These are phyloP conservation scores for Eueremaeus valkanovi DNA, from an alignment of 2,888 invertebrate species.

Conservation along the genomic window DNA sequence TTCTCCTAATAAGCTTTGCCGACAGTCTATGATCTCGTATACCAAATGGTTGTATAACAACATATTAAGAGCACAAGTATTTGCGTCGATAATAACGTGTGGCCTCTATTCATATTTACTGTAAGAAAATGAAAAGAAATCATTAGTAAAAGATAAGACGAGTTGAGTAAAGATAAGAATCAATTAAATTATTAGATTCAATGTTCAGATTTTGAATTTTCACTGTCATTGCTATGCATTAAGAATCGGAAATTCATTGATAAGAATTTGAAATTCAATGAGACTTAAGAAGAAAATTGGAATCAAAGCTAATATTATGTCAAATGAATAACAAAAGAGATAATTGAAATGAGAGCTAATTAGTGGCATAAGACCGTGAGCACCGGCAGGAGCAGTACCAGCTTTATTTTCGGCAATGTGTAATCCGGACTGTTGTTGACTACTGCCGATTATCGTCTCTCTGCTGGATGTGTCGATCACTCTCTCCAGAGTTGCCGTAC, in stretches of 20 bases:
- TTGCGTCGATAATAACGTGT: slow-evolving; percentile 26
- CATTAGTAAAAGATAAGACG: neutral
- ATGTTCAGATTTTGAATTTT: neutral
- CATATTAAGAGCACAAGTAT: slow-evolving; percentile 17
- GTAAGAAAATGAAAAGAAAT: neutral
- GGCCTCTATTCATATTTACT: slow-evolving; percentile 13
- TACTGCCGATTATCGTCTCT: slow-evolving; percentile 45
- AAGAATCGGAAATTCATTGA: slow-evolving; percentile 26
- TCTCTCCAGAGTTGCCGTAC: slow-evolving; percentile 46
- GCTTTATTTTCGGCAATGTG: slow-evolving; percentile 44
- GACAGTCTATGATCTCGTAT: neutral
- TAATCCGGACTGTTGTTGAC: slow-evolving; percentile 45
- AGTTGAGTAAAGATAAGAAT: neutral
- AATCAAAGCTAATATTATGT: neutral
- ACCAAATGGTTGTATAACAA: slow-evolving; percentile 29
- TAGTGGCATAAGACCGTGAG: neutral
- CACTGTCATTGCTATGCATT: neutral
- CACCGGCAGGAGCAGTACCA: slow-evolving; percentile 5
- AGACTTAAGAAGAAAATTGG: neutral
- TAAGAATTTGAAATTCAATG: neutral
- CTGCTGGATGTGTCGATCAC: slow-evolving; percentile 46
- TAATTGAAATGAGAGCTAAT: too few relatives aligned
- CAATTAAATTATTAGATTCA: neutral
- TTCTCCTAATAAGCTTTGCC: neutral
- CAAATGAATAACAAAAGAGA: too few relatives aligned